These are phyloP conservation scores for Bos indicus DNA, from an alignment of 2,113 vertebrate species.

Conservation along the genomic window DNA sequence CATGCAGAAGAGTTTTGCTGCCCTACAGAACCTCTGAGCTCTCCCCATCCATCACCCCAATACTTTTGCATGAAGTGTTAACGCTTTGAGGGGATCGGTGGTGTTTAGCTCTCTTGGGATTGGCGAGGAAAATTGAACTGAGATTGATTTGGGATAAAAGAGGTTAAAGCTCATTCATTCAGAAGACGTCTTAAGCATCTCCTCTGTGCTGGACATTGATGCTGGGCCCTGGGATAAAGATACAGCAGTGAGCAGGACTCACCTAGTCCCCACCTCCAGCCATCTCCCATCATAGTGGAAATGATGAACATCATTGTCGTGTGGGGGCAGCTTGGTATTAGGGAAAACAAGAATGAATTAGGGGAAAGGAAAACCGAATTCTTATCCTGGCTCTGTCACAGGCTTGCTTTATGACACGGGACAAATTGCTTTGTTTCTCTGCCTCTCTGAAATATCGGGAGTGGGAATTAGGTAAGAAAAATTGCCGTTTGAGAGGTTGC, in stretches of 20 bases:
- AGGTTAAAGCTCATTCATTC: not conserved
- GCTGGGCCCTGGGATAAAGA: not conserved
- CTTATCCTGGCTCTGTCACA: not conserved
- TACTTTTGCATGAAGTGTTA: not conserved
- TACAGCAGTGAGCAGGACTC: not conserved
- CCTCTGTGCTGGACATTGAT: not conserved
- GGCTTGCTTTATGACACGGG: not conserved
- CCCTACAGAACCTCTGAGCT: not conserved
- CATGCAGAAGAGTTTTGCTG: no score
- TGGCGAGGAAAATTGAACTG: not conserved
- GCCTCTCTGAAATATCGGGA: not conserved
- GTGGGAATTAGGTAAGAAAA: not conserved
- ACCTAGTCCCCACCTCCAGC: accelerated
- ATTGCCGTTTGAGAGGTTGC: not conserved
- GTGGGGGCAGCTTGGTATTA: not conserved
- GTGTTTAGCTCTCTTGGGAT: not conserved
- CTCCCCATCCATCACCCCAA: not conserved
- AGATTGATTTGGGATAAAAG: not conserved
- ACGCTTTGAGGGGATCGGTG: not conserved
- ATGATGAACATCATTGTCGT: accelerated
- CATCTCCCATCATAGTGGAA: not conserved
- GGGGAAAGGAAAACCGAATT: not conserved
- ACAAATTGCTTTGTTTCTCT: not conserved
- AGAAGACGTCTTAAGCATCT: not conserved
- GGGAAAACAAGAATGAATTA: not conserved